Evolutionary conservation across 2,888 invertebrate species (phyloP).

Genomic region (Ophion ventricosus): DNA sequence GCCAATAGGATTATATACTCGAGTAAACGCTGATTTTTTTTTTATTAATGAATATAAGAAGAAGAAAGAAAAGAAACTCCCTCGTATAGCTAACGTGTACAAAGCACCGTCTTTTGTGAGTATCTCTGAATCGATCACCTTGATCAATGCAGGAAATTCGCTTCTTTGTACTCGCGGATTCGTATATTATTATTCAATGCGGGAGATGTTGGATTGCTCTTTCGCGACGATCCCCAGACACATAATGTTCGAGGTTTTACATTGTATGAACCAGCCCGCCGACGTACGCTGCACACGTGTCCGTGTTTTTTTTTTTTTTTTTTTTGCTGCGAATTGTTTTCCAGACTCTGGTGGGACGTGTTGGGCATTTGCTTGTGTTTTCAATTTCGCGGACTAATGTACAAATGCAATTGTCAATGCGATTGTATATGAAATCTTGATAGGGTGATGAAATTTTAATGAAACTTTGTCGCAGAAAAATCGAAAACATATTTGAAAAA

Average conservation of each 20-base stretch:
- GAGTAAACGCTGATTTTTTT: neutral
- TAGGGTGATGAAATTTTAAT: too few relatives aligned
- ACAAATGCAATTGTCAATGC: too few relatives aligned
- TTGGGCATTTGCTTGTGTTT: too few relatives aligned
- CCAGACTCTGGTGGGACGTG: too few relatives aligned
- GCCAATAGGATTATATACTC: constrained; percentile 1
- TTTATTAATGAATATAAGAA: neutral
- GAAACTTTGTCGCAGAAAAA: too few relatives aligned
- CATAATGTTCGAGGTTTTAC: constrained; percentile 24
- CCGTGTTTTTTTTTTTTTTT: too few relatives aligned
- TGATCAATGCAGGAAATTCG: constrained; percentile 48
- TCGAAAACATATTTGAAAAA: too few relatives aligned
- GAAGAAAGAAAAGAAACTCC: constrained; percentile 13
- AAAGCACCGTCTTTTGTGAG: constrained; percentile 11
- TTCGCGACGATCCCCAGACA: constrained; percentile 14
- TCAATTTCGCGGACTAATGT: too few relatives aligned
- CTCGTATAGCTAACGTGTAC: constrained; percentile 19
- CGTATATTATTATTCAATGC: constrained; percentile 55
- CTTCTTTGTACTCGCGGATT: constrained; percentile 25
- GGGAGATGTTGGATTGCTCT: constrained; percentile 18
- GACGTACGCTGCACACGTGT: constrained; percentile 1
- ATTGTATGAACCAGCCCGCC: constrained; percentile 14
- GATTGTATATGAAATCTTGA: too few relatives aligned
- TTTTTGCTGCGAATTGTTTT: too few relatives aligned
- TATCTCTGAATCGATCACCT: constrained; percentile 27